Evolutionary conservation across 2,113 vertebrate species (phyloP).

Genomic region (Triplophysa siluroides): DNA sequence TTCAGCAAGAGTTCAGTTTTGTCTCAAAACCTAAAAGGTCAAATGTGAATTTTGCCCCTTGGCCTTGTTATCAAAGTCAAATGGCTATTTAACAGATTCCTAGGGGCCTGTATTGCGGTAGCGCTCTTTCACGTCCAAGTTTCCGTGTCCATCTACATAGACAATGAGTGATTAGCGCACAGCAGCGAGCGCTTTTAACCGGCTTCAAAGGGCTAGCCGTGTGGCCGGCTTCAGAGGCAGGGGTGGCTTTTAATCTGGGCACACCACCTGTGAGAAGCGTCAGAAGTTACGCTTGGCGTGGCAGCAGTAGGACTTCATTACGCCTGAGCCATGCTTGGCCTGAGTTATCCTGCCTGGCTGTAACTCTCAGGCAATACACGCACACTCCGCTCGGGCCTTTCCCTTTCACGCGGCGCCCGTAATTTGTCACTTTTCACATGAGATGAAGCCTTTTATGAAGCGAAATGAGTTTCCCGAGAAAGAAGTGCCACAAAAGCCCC

Average conservation of each 20-base stretch:
- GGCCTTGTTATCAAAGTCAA: constrained; percentile 33
- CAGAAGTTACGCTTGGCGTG: constrained; percentile 71
- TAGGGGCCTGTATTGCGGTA: constrained; percentile 32
- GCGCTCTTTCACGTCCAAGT: constrained; percentile 57
- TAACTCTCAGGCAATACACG: constrained; percentile 68
- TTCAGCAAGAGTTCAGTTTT: neutral
- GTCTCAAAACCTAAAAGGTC: constrained; percentile 8
- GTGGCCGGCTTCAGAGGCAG: constrained; percentile 60
- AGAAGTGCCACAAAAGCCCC: constrained; percentile 79
- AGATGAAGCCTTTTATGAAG: constrained; percentile 82
- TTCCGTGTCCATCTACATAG: constrained; percentile 62
- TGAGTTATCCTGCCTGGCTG: constrained; percentile 67
- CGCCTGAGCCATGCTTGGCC: constrained; percentile 66
- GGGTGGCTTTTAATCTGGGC: constrained; percentile 71
- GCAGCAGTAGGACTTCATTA: constrained; percentile 72
- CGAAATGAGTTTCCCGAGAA: constrained; percentile 79
- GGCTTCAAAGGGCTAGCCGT: constrained; percentile 63
- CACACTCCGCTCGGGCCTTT: constrained; percentile 67
- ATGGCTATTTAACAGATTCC: constrained; percentile 37
- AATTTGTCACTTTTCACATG: constrained; percentile 81
- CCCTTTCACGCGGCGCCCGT: constrained; percentile 70
- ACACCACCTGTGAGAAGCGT: constrained; percentile 72
- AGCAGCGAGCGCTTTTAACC: constrained; percentile 49
- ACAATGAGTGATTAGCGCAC: constrained; percentile 69
- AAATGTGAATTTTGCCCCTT: constrained; percentile 23